These are phyloP conservation scores for Lutjanus argentimaculatus DNA, from an alignment of 2,797 vertebrate species.

Conservation along the genomic window DNA sequence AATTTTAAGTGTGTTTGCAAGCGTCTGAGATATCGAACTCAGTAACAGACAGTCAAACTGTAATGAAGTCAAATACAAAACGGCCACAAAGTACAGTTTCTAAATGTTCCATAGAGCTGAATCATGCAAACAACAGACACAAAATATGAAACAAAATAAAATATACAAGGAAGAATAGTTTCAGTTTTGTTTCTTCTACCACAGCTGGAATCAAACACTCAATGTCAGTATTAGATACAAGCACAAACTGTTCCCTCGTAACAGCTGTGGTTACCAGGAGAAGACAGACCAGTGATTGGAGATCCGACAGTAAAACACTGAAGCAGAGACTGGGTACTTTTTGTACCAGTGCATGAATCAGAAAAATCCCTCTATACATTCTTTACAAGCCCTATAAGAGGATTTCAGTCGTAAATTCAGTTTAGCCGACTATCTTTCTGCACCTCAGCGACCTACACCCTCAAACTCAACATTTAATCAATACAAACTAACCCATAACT, in stretches of 20 bases:
- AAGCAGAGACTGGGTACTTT: neutral
- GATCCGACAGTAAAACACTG: neutral
- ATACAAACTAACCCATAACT: neutral
- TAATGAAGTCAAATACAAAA: neutral
- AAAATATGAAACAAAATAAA: neutral
- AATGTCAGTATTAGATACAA: neutral
- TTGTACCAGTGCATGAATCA: neutral
- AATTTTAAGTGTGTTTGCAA: neutral
- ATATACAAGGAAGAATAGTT: neutral
- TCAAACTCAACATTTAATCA: conserved; percentile 1
- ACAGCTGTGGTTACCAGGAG: neutral
- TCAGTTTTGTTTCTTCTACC: too few relatives aligned
- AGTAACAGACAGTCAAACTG: neutral
- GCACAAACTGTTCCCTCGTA: neutral
- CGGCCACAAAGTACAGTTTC: neutral
- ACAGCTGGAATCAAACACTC: neutral
- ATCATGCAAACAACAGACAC: neutral
- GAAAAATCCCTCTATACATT: neutral
- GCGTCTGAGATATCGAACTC: neutral
- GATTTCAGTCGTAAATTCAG: neutral
- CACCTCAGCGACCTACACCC: neutral
- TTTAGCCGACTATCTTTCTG: neutral
- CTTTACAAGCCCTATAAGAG: neutral
- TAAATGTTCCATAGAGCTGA: neutral
- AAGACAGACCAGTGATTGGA: neutral